A percentile compares a stretch with the other conserved stretches of the same genome.
phyloP scores from a whole-genome alignment of 2,888 invertebrate genomes.

The Sinelater perroti region DNA sequence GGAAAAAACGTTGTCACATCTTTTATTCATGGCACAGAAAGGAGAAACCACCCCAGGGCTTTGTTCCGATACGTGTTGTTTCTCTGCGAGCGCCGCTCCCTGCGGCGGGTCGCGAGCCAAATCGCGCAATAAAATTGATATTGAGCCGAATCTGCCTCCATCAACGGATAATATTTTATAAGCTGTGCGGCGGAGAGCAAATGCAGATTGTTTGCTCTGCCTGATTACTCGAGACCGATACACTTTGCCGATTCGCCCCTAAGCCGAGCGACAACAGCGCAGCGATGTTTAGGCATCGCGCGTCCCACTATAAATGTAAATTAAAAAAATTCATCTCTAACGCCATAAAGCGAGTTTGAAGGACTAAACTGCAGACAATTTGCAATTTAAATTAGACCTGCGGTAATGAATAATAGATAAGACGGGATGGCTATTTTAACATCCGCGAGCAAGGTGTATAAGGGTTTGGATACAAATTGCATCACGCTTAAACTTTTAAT shows the following conservation, averaged over 20 bases:
- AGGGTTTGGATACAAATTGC: no score
- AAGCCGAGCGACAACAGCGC: no score
- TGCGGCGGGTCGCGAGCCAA: neutral
- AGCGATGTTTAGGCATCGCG: no score
- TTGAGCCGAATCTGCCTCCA: no score
- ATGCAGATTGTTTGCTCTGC: no score
- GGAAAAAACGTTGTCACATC: slow-evolving; percentile 9
- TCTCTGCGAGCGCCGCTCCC: neutral
- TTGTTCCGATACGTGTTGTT: slow-evolving; percentile 9
- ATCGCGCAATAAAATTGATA: no score
- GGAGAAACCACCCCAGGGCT: slow-evolving; percentile 10
- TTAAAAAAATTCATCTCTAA: neutral
- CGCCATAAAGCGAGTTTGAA: neutral
- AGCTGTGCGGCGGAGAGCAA: no score
- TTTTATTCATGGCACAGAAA: slow-evolving; percentile 18
- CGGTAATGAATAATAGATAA: neutral
- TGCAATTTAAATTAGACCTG: neutral
- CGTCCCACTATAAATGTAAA: neutral
- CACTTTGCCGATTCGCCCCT: no score
- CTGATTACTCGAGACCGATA: no score
- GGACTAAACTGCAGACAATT: neutral
- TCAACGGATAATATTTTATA: no score
- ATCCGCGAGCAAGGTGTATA: neutral
- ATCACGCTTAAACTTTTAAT: no score
- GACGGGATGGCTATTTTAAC: neutral